These are phyloP conservation scores for Nineta flava DNA, from an alignment of 2,888 invertebrate species.

Conservation along the genomic window DNA sequence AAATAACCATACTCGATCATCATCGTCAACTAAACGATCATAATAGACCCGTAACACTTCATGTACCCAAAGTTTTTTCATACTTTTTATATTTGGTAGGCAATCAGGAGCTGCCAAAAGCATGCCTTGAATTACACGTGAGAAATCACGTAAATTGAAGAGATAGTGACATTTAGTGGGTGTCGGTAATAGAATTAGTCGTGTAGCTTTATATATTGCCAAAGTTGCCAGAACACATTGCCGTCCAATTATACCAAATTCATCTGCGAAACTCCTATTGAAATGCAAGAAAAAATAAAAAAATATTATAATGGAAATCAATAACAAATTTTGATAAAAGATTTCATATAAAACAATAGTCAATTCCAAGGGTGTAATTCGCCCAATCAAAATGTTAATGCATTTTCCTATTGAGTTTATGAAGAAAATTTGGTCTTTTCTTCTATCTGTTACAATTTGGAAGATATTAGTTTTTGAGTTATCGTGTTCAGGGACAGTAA, in stretches of 20 bases:
- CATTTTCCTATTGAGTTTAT: too few relatives aligned
- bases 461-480: too few relatives aligned
- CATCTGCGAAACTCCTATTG: slow-evolving; percentile 76
- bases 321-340: too few relatives aligned
- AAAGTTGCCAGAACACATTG: slow-evolving; percentile 78
- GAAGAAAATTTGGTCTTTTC: too few relatives aligned
- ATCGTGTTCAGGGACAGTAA: too few relatives aligned
- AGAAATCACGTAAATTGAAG: slow-evolving; percentile 88
- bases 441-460: too few relatives aligned
- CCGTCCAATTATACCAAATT: slow-evolving; percentile 83
- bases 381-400: too few relatives aligned
- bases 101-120: slow-evolving; percentile 84
- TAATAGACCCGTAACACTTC: slow-evolving; percentile 85
- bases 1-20: slow-evolving; percentile 72
- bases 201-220: slow-evolving; percentile 71
- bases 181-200: slow-evolving; percentile 68
- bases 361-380: too few relatives aligned
- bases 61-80: slow-evolving; percentile 89
- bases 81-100: slow-evolving; percentile 64
- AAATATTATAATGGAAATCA: too few relatives aligned
- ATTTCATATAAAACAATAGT: too few relatives aligned
- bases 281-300: too few relatives aligned
- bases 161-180: slow-evolving; percentile 89
- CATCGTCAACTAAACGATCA: slow-evolving; percentile 74
- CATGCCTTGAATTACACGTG: slow-evolving; percentile 84